A percentile compares a stretch with the other conserved stretches of the same genome.
Conservation (phyloP, 2,113 vertebrate species). For the Thryonomys swinderianus region DNA sequence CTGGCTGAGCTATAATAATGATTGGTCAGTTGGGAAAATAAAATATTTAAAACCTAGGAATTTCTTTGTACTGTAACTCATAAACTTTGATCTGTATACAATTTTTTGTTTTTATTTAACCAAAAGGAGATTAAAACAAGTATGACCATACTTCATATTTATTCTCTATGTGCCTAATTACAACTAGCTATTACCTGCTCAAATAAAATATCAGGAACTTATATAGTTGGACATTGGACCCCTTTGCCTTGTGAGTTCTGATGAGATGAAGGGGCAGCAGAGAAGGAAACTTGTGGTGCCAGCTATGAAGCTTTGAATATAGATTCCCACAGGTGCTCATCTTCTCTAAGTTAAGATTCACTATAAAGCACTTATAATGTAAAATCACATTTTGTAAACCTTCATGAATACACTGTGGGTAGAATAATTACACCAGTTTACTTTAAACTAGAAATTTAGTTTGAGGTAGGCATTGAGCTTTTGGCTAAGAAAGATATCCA, state of each 20-base stretch:
- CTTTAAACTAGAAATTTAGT: neutral
- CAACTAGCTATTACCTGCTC: neutral
- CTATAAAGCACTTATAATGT: neutral
- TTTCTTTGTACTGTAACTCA: neutral
- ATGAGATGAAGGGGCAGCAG: neutral
- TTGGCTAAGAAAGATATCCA: neutral
- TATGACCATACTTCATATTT: neutral
- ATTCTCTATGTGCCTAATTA: neutral
- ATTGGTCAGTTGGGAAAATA: neutral
- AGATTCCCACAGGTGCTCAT: neutral
- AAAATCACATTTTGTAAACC: slow-evolving; percentile 2
- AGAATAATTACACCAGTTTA: neutral
- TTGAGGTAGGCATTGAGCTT: neutral
- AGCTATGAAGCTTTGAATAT: neutral
- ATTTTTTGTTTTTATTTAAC: neutral
- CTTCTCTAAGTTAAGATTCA: neutral
- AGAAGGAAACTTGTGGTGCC: neutral
- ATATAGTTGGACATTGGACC: neutral
- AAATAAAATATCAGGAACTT: neutral
- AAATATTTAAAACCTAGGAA: neutral
- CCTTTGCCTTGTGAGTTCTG: neutral
- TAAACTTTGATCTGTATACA: neutral
- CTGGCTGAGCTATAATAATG: neutral
- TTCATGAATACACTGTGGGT: neutral
- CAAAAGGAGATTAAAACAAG: neutral